phyloP scores from a whole-genome alignment of 2,888 invertebrate genomes.

The Rotaria socialis region DNA sequence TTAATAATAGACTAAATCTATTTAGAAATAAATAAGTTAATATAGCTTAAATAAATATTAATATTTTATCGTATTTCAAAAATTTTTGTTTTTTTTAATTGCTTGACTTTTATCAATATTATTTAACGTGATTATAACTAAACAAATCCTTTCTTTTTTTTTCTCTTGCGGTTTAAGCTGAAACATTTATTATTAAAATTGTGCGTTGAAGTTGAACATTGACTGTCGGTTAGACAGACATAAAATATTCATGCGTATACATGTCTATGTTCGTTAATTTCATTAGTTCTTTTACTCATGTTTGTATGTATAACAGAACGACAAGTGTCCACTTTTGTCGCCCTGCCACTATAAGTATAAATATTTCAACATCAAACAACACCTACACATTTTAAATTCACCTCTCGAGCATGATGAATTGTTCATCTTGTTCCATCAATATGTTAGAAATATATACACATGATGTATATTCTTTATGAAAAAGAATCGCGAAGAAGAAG shows the following conservation, averaged over 20 bases:
- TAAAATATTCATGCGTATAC: not conserved
- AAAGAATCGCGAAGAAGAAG: not conserved
- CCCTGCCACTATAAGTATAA: not conserved
- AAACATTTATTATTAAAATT: not conserved
- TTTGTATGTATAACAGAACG: not conserved
- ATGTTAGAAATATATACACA: not conserved
- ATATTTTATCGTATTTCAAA: no score
- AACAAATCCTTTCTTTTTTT: no score
- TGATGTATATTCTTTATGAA: not conserved
- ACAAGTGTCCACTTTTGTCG: not conserved
- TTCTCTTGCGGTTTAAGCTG: no score
- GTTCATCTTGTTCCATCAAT: not conserved
- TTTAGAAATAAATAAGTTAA: no score
- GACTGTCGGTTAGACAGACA: not conserved
- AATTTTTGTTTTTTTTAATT: no score
- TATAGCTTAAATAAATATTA: no score
- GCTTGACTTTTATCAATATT: no score
- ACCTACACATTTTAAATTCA: not conserved
- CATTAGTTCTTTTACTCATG: not conserved
- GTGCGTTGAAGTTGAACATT: not conserved
- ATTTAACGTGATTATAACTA: no score
- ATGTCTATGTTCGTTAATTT: not conserved
- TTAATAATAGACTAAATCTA: no score
- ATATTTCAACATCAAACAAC: conserved; percentile 7
- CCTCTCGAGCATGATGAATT: not conserved